These are phyloP conservation scores for Acanthopleura granulata DNA, from an alignment of 2,888 invertebrate species.

Conservation along the genomic window DNA sequence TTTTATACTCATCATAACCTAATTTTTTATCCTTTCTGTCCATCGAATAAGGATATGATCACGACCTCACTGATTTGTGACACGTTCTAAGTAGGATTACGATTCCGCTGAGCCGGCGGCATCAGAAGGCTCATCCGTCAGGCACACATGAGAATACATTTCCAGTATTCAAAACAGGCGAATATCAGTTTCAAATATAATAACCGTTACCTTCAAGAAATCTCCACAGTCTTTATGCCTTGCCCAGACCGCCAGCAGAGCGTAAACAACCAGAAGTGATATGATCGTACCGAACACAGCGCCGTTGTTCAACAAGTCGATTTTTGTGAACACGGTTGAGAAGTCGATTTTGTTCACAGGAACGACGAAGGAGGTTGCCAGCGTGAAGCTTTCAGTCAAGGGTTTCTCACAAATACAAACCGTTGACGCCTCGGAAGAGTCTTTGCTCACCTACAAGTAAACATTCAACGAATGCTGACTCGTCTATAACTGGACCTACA, in stretches of 20 bases:
- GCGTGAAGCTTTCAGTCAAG: conserved; percentile 48
- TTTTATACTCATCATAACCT: too few relatives aligned
- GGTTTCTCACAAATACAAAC: conserved; percentile 52
- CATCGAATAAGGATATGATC: too few relatives aligned
- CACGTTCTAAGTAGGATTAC: too few relatives aligned
- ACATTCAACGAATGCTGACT: too few relatives aligned
- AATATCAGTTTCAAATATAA: too few relatives aligned
- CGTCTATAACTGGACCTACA: too few relatives aligned
- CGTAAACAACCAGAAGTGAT: conserved; percentile 51
- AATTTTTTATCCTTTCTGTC: too few relatives aligned
- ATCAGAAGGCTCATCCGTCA: too few relatives aligned
- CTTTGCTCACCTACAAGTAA: neutral
- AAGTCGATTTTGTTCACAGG: conserved; percentile 66
- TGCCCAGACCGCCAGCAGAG: conserved; percentile 59
- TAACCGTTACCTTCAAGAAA: conserved; percentile 37
- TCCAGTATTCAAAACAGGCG: too few relatives aligned
- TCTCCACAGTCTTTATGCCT: conserved; percentile 63
- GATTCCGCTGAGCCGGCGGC: too few relatives aligned
- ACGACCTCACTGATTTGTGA: too few relatives aligned
- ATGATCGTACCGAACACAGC: conserved; percentile 65
- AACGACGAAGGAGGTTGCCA: conserved; percentile 58
- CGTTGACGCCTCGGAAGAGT: conserved; percentile 32
- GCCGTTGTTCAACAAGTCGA: conserved; percentile 64
- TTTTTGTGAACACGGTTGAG: conserved; percentile 56
- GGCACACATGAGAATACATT: too few relatives aligned